Conservation (phyloP, 2,797 vertebrate genomes). For the Helicolenus hilgendorfi region DNA sequence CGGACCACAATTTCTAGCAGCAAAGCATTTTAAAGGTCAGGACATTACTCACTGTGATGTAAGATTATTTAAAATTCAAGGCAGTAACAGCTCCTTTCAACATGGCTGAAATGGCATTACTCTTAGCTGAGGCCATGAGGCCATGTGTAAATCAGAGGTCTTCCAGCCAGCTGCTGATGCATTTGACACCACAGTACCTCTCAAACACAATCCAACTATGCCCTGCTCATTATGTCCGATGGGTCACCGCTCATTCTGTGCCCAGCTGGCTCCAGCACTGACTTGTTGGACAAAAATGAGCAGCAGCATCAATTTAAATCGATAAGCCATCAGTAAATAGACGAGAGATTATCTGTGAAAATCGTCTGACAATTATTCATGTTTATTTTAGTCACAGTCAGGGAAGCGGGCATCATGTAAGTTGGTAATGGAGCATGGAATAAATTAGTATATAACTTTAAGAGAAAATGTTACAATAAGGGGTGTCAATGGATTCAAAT, state of each 20-base stretch:
- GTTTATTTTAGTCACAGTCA: background rate
- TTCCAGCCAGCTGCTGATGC: background rate
- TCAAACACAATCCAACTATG: constrained; percentile 2
- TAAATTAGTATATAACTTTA: background rate
- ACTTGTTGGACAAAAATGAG: background rate
- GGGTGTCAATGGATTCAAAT: too few relatives aligned
- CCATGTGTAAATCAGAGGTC: background rate
- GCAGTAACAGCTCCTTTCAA: background rate
- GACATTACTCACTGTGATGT: background rate
- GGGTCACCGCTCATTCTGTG: background rate
- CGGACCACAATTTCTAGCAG: background rate
- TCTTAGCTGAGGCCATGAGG: background rate
- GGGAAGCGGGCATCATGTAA: background rate
- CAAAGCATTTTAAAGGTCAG: constrained; percentile 1
- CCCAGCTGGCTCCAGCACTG: background rate
- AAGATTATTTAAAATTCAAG: background rate
- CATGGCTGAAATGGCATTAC: background rate
- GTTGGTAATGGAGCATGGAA: background rate
- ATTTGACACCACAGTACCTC: background rate
- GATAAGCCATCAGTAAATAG: background rate
- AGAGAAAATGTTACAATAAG: background rate
- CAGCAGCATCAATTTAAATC: background rate
- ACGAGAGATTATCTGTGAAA: background rate
- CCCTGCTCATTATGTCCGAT: constrained; percentile 10
- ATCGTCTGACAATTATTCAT: background rate